phyloP scores from a whole-genome alignment of 2,888 invertebrate species.

The Lycaena phlaeas region DNA sequence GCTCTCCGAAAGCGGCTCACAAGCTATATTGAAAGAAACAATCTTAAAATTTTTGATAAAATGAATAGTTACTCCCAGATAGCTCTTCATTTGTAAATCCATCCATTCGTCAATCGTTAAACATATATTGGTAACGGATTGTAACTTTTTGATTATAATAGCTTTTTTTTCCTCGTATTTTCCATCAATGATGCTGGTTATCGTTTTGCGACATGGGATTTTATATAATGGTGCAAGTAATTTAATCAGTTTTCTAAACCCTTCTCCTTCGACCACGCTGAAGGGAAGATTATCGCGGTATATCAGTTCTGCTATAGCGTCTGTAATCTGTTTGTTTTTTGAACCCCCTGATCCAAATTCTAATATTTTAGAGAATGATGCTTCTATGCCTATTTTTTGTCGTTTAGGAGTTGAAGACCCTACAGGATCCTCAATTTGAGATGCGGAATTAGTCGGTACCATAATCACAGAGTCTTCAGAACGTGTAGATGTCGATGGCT shows the following conservation, averaged over 20 bases:
- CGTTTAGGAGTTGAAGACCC: slow-evolving; percentile 18
- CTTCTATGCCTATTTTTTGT: slow-evolving; percentile 12
- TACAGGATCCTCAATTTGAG: slow-evolving; percentile 1
- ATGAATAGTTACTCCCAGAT: slow-evolving; percentile 23
- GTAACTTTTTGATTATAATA: slow-evolving; percentile 19
- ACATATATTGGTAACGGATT: slow-evolving; percentile 20
- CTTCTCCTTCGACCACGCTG: slow-evolving; percentile 18
- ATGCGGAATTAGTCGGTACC: slow-evolving; percentile 2
- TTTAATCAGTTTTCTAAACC: slow-evolving; percentile 18
- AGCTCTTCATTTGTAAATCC: slow-evolving; percentile 24
- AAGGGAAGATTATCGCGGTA: slow-evolving; percentile 20
- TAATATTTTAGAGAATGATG: slow-evolving; percentile 19
- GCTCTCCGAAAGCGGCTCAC: slow-evolving; percentile 21
- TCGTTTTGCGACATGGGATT: slow-evolving; percentile 22
- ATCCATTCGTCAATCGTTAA: slow-evolving; percentile 26
- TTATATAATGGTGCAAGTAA: slow-evolving; percentile 19
- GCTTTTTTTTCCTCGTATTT: slow-evolving; percentile 22
- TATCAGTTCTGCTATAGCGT: slow-evolving; percentile 17
- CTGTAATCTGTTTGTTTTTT: slow-evolving; percentile 17
- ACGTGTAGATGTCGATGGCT: not conserved
- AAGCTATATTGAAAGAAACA: slow-evolving; percentile 22
- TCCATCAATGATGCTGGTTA: slow-evolving; percentile 17
- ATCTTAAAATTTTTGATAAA: slow-evolving; percentile 22
- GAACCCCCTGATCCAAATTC: slow-evolving; percentile 12
- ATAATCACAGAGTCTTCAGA: slow-evolving; percentile 3